Evolutionary conservation across 2,888 invertebrate species (phyloP).

Genomic region (Netelia virgata): DNA sequence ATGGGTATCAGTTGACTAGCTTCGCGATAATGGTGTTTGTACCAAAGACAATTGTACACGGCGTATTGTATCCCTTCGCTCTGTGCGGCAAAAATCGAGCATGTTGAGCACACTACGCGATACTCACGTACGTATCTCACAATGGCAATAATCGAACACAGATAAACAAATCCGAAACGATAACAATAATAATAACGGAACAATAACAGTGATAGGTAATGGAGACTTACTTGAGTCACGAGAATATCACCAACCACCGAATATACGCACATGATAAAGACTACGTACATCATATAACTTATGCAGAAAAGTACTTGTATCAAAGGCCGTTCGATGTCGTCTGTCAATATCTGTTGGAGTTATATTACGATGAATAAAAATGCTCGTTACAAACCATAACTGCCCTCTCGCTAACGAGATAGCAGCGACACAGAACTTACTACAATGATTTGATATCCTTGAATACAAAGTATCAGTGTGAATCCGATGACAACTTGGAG

Average conservation of each 20-base stretch:
- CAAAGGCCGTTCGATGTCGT: not conserved
- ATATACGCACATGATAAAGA: constrained; percentile 51
- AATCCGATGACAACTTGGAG: constrained; percentile 20
- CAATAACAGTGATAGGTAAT: not conserved
- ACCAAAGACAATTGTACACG: constrained; percentile 46
- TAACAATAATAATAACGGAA: not conserved
- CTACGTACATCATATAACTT: constrained; percentile 19
- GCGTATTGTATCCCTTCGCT: constrained; percentile 43
- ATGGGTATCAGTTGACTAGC: constrained; percentile 60
- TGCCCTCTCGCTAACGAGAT: not conserved
- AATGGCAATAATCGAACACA: not conserved
- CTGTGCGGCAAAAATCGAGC: constrained; percentile 12
- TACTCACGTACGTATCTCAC: not conserved
- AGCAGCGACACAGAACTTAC: constrained; percentile 14
- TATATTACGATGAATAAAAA: not conserved
- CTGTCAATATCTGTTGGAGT: not conserved
- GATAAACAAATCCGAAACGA: not conserved
- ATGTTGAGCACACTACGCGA: too few relatives aligned
- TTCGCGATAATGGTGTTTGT: not conserved
- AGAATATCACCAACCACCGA: constrained; percentile 51
- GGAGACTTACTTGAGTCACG: constrained; percentile 41
- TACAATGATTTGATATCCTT: constrained; percentile 35
- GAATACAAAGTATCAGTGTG: constrained; percentile 34
- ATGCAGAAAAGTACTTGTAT: constrained; percentile 27
- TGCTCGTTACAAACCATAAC: not conserved